Conservation (phyloP, 2,113 vertebrate species). For the Anoura caudifer region DNA sequence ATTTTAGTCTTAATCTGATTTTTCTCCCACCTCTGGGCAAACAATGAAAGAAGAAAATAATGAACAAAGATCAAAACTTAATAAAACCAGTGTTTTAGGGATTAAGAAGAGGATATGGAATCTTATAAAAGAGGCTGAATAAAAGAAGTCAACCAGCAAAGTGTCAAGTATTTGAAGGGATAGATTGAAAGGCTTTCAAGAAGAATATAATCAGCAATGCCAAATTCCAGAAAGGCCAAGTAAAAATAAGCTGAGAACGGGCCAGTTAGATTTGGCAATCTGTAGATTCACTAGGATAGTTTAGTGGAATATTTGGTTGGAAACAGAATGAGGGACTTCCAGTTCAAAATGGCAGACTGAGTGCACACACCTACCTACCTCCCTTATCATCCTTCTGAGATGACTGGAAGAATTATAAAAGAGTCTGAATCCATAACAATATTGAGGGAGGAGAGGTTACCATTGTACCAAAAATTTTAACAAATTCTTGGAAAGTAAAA, state of each 20-base stretch:
- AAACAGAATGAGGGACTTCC: not conserved
- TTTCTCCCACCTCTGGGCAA: not conserved
- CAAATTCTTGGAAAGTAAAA: slow-evolving; percentile 21
- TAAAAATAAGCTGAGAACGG: not conserved
- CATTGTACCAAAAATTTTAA: not conserved
- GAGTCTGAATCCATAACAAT: not conserved
- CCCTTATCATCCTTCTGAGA: not conserved
- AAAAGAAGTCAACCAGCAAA: not conserved
- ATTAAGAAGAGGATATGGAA: not conserved
- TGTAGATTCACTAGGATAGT: not conserved
- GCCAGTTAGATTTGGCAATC: not conserved
- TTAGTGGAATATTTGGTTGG: not conserved
- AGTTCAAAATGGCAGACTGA: not conserved
- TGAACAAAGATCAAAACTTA: not conserved
- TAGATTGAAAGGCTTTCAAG: not conserved
- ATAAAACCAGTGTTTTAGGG: not conserved
- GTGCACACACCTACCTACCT: not conserved
- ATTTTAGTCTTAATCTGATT: not conserved
- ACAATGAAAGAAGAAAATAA: not conserved
- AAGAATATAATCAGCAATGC: not conserved
- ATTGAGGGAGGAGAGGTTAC: not conserved
- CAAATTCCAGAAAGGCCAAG: not conserved
- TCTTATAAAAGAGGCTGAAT: not conserved
- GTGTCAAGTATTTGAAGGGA: not conserved
- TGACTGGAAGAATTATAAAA: not conserved